phyloP scores from a whole-genome alignment of 2,113 vertebrate genomes.

The Gambusia affinis region DNA sequence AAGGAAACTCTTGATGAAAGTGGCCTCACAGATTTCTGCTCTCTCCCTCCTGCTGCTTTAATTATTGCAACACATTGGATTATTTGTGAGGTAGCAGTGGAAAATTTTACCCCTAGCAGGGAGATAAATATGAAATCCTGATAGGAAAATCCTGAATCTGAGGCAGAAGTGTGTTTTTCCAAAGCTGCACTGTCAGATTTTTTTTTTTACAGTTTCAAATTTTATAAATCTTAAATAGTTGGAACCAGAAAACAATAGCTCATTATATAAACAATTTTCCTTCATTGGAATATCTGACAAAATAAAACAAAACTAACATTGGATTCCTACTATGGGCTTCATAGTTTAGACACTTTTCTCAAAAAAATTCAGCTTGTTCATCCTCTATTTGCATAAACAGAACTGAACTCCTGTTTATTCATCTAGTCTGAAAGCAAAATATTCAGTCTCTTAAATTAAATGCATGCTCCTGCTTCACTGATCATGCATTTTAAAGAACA shows the following conservation, averaged over 20 bases:
- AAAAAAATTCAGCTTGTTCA: neutral
- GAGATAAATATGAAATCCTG: constrained; percentile 31
- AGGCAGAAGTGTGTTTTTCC: neutral
- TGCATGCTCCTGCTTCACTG: neutral
- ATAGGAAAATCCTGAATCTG: constrained; percentile 11
- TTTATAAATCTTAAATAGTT: too few species aligned
- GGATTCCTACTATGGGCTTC: neutral
- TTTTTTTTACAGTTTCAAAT: neutral
- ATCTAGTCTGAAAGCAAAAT: constrained; percentile 3
- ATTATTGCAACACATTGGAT: constrained; percentile 49
- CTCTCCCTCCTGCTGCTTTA: constrained; percentile 58
- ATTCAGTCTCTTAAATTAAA: neutral
- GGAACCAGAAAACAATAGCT: neutral
- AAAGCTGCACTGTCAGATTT: constrained; percentile 1
- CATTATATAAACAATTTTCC: neutral
- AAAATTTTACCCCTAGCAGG: constrained; percentile 48
- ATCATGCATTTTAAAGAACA: too few species aligned
- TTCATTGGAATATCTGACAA: neutral
- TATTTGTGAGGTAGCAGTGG: constrained; percentile 30
- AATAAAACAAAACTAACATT: neutral
- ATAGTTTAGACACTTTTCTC: constrained; percentile 25
- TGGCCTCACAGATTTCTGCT: constrained; percentile 14
- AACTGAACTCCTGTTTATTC: neutral
- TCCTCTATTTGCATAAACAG: constrained; percentile 31
- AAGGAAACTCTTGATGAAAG: constrained; percentile 3